phyloP scores from a whole-genome alignment of 2,888 invertebrate species.

The Quadroppia sp. region DNA sequence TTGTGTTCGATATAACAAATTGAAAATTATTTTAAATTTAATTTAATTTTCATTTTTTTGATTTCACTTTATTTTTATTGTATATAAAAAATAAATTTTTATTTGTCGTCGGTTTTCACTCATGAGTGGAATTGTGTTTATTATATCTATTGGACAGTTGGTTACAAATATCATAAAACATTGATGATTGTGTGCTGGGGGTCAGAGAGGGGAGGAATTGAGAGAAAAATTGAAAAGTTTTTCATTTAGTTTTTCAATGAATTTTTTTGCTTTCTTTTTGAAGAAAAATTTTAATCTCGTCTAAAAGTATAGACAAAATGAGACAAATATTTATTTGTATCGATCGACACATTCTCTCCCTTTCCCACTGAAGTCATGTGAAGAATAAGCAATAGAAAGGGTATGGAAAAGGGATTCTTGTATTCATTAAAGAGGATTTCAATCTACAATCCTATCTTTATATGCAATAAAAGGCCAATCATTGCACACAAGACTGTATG shows the following conservation, averaged over 20 bases:
- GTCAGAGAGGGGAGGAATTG: background rate
- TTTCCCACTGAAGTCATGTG: background rate
- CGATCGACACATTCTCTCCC: background rate
- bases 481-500: too few species aligned
- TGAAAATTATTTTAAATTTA: background rate
- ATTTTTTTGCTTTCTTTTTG: background rate
- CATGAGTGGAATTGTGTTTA: background rate
- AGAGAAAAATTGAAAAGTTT: background rate
- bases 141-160: background rate
- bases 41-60: background rate
- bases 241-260: too few species aligned
- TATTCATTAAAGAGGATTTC: slow-evolving; percentile 10
- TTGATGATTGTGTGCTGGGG: background rate
- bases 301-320: background rate
- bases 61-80: background rate
- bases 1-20: background rate
- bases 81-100: background rate
- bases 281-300: background rate
- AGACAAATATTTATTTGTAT: background rate
- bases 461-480: slow-evolving; percentile 16
- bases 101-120: slow-evolving; percentile 4
- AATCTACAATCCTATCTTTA: background rate
- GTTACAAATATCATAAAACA: background rate
- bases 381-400: background rate
- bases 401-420: background rate